Conservation (phyloP, 2,797 vertebrate species). For the Lerista edwardsae region DNA sequence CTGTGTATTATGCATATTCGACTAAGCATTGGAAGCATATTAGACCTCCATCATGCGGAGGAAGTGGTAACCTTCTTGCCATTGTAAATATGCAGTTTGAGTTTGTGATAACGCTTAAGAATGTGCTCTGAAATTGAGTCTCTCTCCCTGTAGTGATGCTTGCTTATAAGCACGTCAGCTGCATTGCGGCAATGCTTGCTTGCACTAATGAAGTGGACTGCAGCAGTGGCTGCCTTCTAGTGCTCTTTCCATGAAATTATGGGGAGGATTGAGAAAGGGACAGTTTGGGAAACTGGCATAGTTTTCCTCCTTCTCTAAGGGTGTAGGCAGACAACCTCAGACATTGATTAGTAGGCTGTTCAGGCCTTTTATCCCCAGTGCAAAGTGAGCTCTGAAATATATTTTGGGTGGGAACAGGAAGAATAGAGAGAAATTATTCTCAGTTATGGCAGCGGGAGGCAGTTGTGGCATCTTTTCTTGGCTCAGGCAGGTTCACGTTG, state of each 20-base stretch:
- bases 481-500: neutral
- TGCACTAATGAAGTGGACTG: constrained; percentile 70
- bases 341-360: constrained; percentile 18
- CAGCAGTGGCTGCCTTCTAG: constrained; percentile 53
- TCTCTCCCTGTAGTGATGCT: constrained; percentile 52
- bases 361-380: neutral
- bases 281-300: constrained; percentile 13
- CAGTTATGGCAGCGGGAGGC: neutral
- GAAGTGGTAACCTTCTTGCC: constrained; percentile 26
- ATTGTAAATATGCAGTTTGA: constrained; percentile 18
- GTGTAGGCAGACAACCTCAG: constrained; percentile 15
- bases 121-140: constrained; percentile 43
- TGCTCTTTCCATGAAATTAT: constrained; percentile 49
- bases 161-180: constrained; percentile 68
- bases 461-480: neutral
- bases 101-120: constrained; percentile 38
- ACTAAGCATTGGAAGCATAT: no score
- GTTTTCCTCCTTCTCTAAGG: constrained; percentile 40
- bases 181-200: constrained; percentile 72
- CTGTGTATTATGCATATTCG: no score
- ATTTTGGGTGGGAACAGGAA: neutral
- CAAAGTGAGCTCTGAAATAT: constrained; percentile 34
- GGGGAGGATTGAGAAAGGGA: constrained; percentile 42
- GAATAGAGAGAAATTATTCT: neutral
- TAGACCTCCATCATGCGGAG: constrained; percentile 27